Evolutionary conservation across 2,888 invertebrate genomes (phyloP).

Genomic region (Eilema caniola): DNA sequence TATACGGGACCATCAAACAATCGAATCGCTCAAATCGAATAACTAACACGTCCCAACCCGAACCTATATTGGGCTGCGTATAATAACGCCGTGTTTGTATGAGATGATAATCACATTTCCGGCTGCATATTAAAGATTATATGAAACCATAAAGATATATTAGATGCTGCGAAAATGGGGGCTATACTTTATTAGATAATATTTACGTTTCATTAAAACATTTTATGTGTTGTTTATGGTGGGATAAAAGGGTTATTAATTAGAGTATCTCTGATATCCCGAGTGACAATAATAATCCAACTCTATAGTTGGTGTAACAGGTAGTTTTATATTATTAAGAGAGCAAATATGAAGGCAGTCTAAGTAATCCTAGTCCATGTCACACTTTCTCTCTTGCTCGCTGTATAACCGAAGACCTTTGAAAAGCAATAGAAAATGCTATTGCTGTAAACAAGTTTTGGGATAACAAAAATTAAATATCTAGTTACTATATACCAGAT

Average conservation of each 20-base stretch:
- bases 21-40: too few relatives aligned
- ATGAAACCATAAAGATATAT: conserved; percentile 79
- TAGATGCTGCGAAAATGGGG: conserved; percentile 60
- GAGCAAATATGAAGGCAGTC: not conserved
- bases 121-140: conserved; percentile 75
- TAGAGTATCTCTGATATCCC: conserved; percentile 38
- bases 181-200: conserved; percentile 75
- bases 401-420: too few relatives aligned
- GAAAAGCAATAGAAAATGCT: too few relatives aligned
- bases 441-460: too few relatives aligned
- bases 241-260: conserved; percentile 58
- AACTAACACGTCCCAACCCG: conserved; percentile 66
- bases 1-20: too few relatives aligned
- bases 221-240: conserved; percentile 56
- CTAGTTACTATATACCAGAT: too few relatives aligned
- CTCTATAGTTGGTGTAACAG: not conserved
- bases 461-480: too few relatives aligned
- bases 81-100: conserved; percentile 72
- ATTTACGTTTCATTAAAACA: conserved; percentile 76
- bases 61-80: conserved; percentile 59
- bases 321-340: not conserved
- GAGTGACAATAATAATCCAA: conserved; percentile 22
- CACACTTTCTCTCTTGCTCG: too few relatives aligned
- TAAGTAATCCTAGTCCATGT: not conserved
- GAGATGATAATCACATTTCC: conserved; percentile 78